Evolutionary conservation across 2,888 invertebrate genomes (phyloP).

Genomic region (Drosophila paucipuncta): DNA sequence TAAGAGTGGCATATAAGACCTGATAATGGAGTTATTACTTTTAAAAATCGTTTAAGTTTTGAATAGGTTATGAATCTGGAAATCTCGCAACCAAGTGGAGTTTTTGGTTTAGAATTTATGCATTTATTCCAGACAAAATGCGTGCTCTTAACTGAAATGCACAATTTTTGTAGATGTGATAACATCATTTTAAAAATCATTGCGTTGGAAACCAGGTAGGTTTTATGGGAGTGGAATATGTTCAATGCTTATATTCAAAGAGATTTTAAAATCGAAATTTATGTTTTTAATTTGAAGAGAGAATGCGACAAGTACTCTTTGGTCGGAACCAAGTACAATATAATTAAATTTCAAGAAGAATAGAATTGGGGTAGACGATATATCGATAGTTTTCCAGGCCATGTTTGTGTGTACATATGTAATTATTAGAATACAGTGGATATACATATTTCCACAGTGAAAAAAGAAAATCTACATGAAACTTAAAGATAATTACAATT

Average conservation of each 20-base stretch:
- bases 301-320: background rate
- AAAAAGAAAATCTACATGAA: constrained; percentile 45
- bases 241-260: background rate
- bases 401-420: constrained; percentile 51
- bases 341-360: background rate
- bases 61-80: too few relatives aligned
- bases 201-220: background rate
- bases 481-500: constrained; percentile 21
- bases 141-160: background rate
- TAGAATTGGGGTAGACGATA: constrained; percentile 24
- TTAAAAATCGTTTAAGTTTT: background rate
- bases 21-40: too few relatives aligned
- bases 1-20: too few relatives aligned
- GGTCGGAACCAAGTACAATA: background rate
- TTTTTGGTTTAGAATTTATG: background rate
- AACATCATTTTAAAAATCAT: background rate
- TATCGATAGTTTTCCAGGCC: constrained; percentile 46
- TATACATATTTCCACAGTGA: constrained; percentile 59
- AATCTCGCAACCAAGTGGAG: background rate
- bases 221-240: background rate
- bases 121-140: background rate
- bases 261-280: background rate
- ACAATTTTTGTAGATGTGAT: background rate
- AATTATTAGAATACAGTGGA: constrained; percentile 56
- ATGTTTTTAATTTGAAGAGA: background rate